These are phyloP conservation scores for Notechis scutatus DNA, from an alignment of 2,113 vertebrate genomes.

Conservation along the genomic window DNA sequence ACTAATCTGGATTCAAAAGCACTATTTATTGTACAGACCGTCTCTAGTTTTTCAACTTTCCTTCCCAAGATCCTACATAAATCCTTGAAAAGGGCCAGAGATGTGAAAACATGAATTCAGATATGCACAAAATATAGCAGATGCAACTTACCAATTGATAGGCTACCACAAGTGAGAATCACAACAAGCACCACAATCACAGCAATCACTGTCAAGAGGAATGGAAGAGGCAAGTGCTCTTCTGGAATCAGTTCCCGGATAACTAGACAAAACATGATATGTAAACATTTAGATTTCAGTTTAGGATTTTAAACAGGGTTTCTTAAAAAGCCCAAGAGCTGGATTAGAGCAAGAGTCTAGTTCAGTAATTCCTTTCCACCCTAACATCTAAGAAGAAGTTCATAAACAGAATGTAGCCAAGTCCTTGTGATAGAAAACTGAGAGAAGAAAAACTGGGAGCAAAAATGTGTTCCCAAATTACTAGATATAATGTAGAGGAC, in stretches of 20 bases:
- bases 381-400: not conserved
- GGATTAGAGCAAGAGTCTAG: not conserved
- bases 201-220: conserved; percentile 80
- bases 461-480: conserved; percentile 3
- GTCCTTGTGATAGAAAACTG: not conserved
- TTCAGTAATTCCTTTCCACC: not conserved
- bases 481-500: conserved; percentile 16
- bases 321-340: not conserved
- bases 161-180: conserved; percentile 77
- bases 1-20: not conserved
- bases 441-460: not conserved
- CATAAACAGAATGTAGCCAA: not conserved
- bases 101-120: not conserved
- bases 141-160: conserved; percentile 85
- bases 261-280: conserved; percentile 41
- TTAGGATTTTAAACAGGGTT: not conserved
- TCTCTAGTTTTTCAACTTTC: not conserved
- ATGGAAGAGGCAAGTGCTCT: conserved; percentile 72
- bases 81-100: not conserved
- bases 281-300: conserved; percentile 3
- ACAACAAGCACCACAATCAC: conserved; percentile 76
- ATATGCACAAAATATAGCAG: conserved; percentile 64
- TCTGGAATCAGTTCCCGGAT: conserved; percentile 57
- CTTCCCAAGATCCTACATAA: not conserved
- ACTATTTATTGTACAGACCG: not conserved